These are phyloP conservation scores for Furnarius figulus DNA, from an alignment of 2,113 vertebrate species.

Conservation along the genomic window DNA sequence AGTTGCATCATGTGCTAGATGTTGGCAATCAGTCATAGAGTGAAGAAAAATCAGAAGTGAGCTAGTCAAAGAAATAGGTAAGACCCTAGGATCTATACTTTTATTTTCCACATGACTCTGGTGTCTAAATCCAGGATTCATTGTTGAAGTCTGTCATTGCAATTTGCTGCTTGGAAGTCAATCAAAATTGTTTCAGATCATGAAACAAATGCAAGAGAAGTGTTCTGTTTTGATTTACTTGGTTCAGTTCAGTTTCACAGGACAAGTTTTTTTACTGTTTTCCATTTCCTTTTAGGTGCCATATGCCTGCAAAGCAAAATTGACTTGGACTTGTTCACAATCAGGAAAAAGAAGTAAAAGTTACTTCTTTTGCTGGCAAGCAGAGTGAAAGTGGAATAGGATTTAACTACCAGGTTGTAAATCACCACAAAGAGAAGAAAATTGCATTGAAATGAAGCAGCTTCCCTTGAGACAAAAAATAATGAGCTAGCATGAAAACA, in stretches of 20 bases:
- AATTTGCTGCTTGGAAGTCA: neutral
- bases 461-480: neutral
- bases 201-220: neutral
- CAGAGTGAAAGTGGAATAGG: neutral
- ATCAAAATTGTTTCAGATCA: neutral
- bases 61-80: neutral
- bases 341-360: neutral
- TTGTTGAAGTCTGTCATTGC: neutral
- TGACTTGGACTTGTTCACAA: neutral
- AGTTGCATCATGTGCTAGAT: neutral
- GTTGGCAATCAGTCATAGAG: neutral
- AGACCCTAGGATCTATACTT: neutral
- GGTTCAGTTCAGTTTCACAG: neutral
- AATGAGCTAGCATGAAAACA: neutral
- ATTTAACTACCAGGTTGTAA: neutral
- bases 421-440: neutral
- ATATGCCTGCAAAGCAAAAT: neutral
- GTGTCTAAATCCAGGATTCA: neutral
- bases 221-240: neutral
- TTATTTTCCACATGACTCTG: neutral
- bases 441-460: neutral
- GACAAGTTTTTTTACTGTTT: neutral
- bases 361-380: neutral
- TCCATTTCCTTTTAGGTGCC: neutral
- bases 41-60: neutral